phyloP scores from a whole-genome alignment of 2,888 invertebrate species.

The Tipula vernalis region DNA sequence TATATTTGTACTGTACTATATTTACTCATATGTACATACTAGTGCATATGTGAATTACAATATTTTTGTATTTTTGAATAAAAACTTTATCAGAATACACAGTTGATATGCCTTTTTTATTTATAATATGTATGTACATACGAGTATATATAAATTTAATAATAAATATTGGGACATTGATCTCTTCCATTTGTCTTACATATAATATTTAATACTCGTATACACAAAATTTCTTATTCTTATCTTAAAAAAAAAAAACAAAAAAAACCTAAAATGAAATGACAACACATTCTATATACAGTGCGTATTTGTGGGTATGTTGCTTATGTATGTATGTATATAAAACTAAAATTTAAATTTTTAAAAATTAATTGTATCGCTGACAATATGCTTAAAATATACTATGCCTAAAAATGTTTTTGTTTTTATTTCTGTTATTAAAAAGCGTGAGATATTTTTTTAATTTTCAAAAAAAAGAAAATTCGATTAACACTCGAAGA shows the following conservation, averaged over 20 bases:
- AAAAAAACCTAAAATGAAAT: not conserved
- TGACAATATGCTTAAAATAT: not conserved
- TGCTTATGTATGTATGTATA: not conserved
- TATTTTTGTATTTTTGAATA: too few relatives aligned
- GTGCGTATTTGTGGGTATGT: not conserved
- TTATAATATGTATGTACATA: not conserved
- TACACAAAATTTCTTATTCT: not conserved
- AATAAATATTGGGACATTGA: not conserved
- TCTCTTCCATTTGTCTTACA: not conserved
- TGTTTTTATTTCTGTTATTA: not conserved
- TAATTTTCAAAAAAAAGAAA: not conserved
- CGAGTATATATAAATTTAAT: not conserved
- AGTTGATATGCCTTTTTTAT: too few relatives aligned
- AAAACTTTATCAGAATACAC: too few relatives aligned
- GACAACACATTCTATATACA: not conserved
- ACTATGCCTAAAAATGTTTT: not conserved
- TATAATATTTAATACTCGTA: not conserved
- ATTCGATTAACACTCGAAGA: not conserved
- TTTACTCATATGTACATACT: not conserved
- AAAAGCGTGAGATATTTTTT: not conserved
- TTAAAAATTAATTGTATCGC: not conserved
- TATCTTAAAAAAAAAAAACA: not conserved
- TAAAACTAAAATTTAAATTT: not conserved
- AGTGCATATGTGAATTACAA: not conserved
- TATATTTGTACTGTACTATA: not conserved